Conservation (phyloP, 2,797 vertebrate genomes). For the Todus mexicanus region DNA sequence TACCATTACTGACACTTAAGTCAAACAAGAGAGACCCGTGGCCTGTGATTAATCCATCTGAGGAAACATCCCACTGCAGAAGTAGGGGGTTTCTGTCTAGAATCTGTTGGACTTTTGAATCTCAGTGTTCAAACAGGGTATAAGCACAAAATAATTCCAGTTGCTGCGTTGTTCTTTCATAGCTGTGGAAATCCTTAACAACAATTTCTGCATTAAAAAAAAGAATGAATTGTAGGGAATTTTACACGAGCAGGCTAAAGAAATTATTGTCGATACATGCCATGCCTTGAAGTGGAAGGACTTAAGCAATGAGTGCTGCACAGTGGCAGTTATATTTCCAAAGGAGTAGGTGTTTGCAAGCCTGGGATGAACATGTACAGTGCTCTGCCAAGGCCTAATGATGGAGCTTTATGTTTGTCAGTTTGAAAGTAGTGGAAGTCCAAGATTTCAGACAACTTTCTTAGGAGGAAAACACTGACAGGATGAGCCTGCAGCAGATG, state of each 20-base stretch:
- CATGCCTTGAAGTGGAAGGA: not conserved
- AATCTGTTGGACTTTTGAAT: not conserved
- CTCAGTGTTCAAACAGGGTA: not conserved
- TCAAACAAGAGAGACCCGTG: not conserved
- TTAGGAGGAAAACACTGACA: not conserved
- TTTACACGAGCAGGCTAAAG: not conserved
- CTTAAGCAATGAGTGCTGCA: not conserved
- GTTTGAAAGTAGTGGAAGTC: not conserved
- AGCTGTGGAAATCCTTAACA: not conserved
- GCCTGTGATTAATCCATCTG: not conserved
- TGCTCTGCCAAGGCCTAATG: not conserved
- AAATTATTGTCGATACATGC: not conserved
- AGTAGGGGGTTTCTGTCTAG: not conserved
- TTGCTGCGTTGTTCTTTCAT: not conserved
- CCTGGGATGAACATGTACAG: fast-evolving
- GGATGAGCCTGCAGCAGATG: not conserved
- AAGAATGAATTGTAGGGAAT: not conserved
- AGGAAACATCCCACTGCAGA: not conserved
- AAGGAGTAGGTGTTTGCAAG: not conserved
- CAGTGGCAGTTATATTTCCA: no score
- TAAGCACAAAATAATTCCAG: not conserved
- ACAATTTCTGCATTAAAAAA: not conserved
- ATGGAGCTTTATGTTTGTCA: not conserved
- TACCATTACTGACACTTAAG: not conserved
- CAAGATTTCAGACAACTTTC: not conserved